These are phyloP conservation scores for Hylaea fasciaria DNA, from an alignment of 2,888 invertebrate species.

Conservation along the genomic window DNA sequence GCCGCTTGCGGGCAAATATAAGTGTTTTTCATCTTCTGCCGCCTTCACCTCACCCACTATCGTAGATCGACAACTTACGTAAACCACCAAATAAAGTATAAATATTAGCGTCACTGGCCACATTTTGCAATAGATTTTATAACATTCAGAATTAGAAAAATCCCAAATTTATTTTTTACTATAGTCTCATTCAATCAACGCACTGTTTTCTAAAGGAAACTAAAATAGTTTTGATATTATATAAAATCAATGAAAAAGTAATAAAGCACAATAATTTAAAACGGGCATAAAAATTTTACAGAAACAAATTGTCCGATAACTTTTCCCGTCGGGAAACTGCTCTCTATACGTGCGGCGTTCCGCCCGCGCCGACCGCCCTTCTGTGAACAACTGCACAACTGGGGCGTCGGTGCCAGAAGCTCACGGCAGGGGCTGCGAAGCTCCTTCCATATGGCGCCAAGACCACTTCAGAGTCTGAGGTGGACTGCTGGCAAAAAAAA, in stretches of 20 bases:
- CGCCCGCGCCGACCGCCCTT: constrained; percentile 60
- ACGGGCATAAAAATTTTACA: constrained; percentile 1
- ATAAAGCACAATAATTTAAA: too few species aligned
- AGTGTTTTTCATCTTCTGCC: not conserved
- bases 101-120: not conserved
- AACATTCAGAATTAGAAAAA: not conserved
- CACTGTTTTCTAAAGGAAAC: not conserved
- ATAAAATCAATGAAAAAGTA: constrained; percentile 7
- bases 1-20: constrained; percentile 26
- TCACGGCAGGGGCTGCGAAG: constrained; percentile 29
- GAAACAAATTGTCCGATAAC: constrained; percentile 17
- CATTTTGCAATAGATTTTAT: constrained; percentile 11
- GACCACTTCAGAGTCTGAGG: constrained; percentile 13
- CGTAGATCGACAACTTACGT: not conserved
- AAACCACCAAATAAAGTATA: constrained; percentile 5
- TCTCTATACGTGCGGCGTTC: constrained; percentile 36
- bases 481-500: not conserved
- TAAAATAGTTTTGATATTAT: not conserved
- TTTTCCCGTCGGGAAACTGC: constrained; percentile 37
- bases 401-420: constrained; percentile 52
- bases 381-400: constrained; percentile 51
- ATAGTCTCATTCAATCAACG: constrained; percentile 1
- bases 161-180: not conserved
- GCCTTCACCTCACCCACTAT: not conserved
- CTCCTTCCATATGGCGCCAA: constrained; percentile 31